Percentiles rank a stretch among this genome's conserved stretches.
phyloP scores from a whole-genome alignment of 2,797 vertebrate genomes.

The Tokudaia tokunoshimensis region DNA sequence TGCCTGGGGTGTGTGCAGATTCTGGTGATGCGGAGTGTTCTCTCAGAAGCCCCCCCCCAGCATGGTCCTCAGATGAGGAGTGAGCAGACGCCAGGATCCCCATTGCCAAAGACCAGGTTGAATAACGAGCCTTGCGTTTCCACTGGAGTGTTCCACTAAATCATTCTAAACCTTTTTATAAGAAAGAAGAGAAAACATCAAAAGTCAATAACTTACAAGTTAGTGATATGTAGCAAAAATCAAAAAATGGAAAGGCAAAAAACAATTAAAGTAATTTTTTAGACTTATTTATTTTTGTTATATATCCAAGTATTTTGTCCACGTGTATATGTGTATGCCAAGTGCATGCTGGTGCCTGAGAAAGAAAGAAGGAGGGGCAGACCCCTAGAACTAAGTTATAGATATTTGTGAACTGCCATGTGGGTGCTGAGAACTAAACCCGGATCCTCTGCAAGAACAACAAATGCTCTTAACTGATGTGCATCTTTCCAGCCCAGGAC shows the following conservation, averaged over 20 bases:
- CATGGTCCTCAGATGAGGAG: background rate
- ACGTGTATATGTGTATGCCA: no score
- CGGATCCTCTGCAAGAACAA: background rate
- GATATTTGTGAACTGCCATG: background rate
- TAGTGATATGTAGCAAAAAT: slow-evolving; percentile 27
- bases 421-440: background rate
- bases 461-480: background rate
- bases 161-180: background rate
- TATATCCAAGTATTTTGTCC: background rate
- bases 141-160: background rate
- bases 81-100: background rate
- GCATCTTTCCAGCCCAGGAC: no score
- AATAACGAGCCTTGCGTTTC: background rate
- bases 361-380: background rate
- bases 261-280: background rate
- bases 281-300: background rate
- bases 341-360: background rate
- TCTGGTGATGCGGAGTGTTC: background rate
- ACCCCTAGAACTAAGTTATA: background rate
- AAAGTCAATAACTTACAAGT: slow-evolving; percentile 28
- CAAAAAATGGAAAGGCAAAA: slow-evolving; percentile 30
- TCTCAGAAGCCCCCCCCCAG: background rate
- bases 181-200: slow-evolving; percentile 2
- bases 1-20: background rate
- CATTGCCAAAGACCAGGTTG: background rate